Evolutionary conservation across 1,140 invertebrate genomes (phyloP), one percentile per base, ranked within the genome.

Genomic region (Leptinotarsa lineolata): DNA sequence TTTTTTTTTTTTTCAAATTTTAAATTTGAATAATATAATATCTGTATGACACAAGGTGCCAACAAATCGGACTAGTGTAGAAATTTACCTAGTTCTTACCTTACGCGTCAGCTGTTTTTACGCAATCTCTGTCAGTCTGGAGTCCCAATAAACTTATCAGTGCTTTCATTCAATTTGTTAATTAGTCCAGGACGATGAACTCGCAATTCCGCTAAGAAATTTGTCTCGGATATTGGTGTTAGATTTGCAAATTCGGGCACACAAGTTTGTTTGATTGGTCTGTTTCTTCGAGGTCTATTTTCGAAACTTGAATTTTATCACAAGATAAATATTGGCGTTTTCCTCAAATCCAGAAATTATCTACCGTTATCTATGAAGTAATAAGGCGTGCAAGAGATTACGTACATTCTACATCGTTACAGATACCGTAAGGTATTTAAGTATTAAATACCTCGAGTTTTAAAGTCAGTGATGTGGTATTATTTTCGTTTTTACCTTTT

Each of bases 371-470:
- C 48, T 54, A 13, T 54, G 48, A 54, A 54, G 48, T 54, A 54
- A 54, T 54, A 54, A 54, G 48, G 48, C n/a, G n/a, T 54, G 48
- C n/a, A 16, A 16, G n/a, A 54, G 48, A 54, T 54, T 54, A 54
- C 48, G 48, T 16, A 54, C n/a, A 18, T 54, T 16, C 48, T 15
- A 18, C n/a, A 54, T 54, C n/a, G n/a, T 54, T 54, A 16, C 48
- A 54, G n/a, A 18, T 54, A 54, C 48, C n/a, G 15, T 18, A 18
- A 54, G 48, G n/a, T 18, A 54, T 54, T 54, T 54, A 54, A 54
- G 48, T 54, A 15, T 54, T 54, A 54, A 54, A 54, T 54, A 18
- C 15, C 48, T n/a, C 6, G 48, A 18, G n/a, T 13, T 54, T 54
- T 54, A 54, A 54, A 54, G 30, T 39, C 30, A 39, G 30, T 39